phyloP scores from a whole-genome alignment of 1,140 invertebrate genomes.

The Dryas iulia region DNA sequence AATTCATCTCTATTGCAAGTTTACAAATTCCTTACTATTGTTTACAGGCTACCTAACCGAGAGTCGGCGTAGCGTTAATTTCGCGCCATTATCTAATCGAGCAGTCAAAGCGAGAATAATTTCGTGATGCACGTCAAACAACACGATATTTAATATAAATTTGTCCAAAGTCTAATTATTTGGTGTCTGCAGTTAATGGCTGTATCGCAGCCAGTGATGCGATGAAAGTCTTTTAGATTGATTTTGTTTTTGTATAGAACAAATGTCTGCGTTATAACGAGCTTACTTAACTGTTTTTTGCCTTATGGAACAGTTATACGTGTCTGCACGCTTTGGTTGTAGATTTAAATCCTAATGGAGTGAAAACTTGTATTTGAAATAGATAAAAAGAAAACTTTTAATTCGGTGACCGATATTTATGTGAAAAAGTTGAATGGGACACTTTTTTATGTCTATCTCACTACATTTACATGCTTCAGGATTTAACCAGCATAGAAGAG shows the following conservation, averaged over 20 bases:
- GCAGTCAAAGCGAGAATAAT: constrained; percentile 10
- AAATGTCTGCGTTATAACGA: constrained; percentile 4
- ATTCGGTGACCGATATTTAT: too few relatives aligned
- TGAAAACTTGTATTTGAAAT: too few relatives aligned
- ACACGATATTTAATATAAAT: constrained; percentile 10
- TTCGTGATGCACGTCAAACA: constrained; percentile 15
- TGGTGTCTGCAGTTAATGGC: constrained; percentile 7
- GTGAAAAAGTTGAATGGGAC: too few relatives aligned
- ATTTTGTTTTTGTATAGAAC: constrained; percentile 13
- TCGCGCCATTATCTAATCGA: constrained; percentile 9
- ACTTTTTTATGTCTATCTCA: too few relatives aligned
- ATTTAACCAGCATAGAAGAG: too few relatives aligned
- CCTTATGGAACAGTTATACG: neutral
- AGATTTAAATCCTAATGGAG: too few relatives aligned
- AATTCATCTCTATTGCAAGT: neutral
- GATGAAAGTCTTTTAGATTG: constrained; percentile 20
- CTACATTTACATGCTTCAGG: too few relatives aligned
- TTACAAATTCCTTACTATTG: neutral
- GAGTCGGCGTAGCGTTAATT: neutral
- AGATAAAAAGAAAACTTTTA: too few relatives aligned
- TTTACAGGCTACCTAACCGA: neutral
- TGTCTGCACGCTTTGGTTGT: neutral
- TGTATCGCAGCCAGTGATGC: constrained; percentile 24
- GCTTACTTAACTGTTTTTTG: neutral
- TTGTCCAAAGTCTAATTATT: neutral